Conservation (phyloP, 2,888 invertebrate species). For the Erpobdella octoculata region DNA sequence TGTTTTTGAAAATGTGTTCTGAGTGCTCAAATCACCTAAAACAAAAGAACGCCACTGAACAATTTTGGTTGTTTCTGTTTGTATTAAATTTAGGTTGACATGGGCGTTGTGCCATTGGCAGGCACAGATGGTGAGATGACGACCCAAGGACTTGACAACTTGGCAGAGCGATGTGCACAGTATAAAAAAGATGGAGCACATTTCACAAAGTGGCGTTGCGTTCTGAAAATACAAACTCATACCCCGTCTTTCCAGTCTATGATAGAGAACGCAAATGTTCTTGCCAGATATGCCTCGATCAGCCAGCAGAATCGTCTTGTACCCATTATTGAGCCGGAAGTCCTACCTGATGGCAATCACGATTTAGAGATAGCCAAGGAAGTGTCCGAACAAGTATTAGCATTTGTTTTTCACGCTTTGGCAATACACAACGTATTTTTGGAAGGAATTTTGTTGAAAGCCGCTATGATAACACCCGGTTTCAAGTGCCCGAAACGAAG, state of each 20-base stretch:
- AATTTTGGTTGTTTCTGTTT: neutral
- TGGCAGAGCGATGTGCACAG: slow-evolving; percentile 47
- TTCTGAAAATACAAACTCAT: slow-evolving; percentile 49
- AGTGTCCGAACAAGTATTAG: slow-evolving; percentile 87
- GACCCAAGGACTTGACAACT: slow-evolving; percentile 66
- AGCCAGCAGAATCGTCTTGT: slow-evolving; percentile 74
- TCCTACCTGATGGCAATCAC: slow-evolving; percentile 94
- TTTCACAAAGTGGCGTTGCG: slow-evolving; percentile 54
- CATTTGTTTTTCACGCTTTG: slow-evolving; percentile 90
- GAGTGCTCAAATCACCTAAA: too few relatives aligned
- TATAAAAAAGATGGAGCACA: slow-evolving; percentile 53
- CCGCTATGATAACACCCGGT: slow-evolving; percentile 95
- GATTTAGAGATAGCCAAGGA: slow-evolving; percentile 83
- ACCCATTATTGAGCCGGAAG: slow-evolving; percentile 97
- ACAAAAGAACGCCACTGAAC: too few relatives aligned
- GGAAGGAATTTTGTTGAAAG: slow-evolving; percentile 93
- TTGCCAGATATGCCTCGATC: slow-evolving; percentile 48
- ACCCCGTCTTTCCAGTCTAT: slow-evolving; percentile 51
- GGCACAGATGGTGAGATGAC: slow-evolving; percentile 91
- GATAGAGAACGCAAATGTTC: slow-evolving; percentile 52
- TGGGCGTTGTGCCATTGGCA: slow-evolving; percentile 84
- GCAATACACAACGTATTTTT: slow-evolving; percentile 93
- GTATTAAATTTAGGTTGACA: slow-evolving; percentile 63
- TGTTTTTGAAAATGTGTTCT: neutral
- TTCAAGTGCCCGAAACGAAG: slow-evolving; percentile 65